Evolutionary conservation across 2,113 vertebrate species (phyloP).

Genomic region (Scolopax mira): DNA sequence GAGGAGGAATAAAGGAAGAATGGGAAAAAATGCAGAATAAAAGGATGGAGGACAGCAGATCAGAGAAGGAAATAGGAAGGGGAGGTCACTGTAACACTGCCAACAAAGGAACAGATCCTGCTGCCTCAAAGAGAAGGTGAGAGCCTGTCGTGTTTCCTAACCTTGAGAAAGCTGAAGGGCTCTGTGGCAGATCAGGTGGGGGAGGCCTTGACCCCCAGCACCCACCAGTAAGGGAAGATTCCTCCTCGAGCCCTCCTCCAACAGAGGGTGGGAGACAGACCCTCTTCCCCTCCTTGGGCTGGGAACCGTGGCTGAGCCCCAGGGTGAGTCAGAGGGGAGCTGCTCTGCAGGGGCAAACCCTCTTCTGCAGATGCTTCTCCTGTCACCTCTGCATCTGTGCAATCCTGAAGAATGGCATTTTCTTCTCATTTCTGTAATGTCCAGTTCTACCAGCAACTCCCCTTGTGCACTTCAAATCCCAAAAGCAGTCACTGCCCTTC

Average conservation of each 20-base stretch:
- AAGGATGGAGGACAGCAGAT: background rate
- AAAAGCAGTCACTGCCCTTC: background rate
- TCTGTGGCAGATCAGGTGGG: background rate
- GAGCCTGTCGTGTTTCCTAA: background rate
- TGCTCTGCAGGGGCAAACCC: background rate
- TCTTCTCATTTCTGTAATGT: background rate
- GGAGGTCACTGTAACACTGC: background rate
- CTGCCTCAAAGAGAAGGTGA: background rate
- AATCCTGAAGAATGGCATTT: background rate
- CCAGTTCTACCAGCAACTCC: background rate
- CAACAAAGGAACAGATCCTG: background rate
- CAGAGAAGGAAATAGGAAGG: background rate
- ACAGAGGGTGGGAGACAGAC: background rate
- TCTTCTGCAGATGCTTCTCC: background rate
- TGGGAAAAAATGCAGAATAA: background rate
- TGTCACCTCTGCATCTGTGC: background rate
- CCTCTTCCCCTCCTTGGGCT: background rate
- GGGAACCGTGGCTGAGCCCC: background rate
- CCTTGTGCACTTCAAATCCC: background rate
- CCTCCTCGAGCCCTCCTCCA: background rate
- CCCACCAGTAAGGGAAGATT: background rate
- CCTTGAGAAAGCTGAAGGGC: background rate
- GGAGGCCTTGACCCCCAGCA: background rate
- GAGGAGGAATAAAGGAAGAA: background rate
- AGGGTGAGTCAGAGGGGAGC: rapidly evolving